These are phyloP conservation scores for Engraulis encrasicolus DNA, from an alignment of 2,113 vertebrate genomes.

Conservation along the genomic window DNA sequence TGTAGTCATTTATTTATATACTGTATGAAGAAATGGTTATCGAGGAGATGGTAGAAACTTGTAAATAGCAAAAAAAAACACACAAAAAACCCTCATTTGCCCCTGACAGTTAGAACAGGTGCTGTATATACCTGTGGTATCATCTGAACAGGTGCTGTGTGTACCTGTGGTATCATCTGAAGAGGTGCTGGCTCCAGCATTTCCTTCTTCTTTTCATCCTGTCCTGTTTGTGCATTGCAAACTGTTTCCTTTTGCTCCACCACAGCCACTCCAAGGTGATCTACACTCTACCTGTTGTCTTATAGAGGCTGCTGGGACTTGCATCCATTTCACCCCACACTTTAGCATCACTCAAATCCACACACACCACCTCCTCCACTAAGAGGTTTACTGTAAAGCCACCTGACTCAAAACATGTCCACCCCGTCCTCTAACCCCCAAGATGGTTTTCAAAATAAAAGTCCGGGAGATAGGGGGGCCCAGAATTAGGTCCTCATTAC, in stretches of 20 bases:
- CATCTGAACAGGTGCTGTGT: neutral
- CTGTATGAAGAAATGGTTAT: neutral
- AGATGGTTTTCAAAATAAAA: no score
- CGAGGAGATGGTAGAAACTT: neutral
- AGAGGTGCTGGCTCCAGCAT: neutral
- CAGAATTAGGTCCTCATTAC: no score
- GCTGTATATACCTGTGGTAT: neutral
- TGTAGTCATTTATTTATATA: no score
- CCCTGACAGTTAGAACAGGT: neutral
- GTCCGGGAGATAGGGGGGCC: no score
- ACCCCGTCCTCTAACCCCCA: no score
- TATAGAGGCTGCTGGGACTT: neutral
- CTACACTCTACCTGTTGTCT: neutral
- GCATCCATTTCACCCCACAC: neutral
- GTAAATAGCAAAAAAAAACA: slow-evolving; percentile 14
- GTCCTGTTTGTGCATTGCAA: neutral
- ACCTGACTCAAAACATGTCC: neutral
- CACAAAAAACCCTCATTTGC: neutral
- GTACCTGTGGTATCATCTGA: neutral
- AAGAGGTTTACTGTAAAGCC: neutral
- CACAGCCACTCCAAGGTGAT: neutral
- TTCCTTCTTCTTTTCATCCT: neutral
- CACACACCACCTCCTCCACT: neutral
- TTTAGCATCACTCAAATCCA: neutral
- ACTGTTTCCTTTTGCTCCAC: neutral